Conservation (phyloP, 2,113 vertebrate species). For the Lamprotornis superbus region DNA sequence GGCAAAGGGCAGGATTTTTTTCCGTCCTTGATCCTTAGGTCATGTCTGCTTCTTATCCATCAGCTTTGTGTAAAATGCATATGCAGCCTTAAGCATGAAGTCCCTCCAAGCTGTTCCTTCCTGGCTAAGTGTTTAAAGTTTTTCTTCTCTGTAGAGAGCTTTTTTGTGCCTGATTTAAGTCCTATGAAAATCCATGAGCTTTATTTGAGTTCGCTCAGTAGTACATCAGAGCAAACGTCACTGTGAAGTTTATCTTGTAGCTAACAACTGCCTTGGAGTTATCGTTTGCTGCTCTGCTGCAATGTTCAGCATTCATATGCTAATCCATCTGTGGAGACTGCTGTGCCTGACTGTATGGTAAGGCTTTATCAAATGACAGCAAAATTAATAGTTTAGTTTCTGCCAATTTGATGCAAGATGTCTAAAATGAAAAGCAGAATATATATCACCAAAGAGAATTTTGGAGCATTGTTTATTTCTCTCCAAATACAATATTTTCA, state of each 20-base stretch:
- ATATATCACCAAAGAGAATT: background rate
- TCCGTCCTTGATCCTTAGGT: background rate
- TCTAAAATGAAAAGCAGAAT: background rate
- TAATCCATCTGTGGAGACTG: background rate
- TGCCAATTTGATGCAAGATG: slow-evolving; percentile 4
- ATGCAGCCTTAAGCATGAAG: background rate
- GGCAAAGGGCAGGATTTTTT: background rate
- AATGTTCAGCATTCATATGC: background rate
- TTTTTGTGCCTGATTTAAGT: background rate
- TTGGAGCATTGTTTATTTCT: background rate
- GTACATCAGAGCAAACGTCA: background rate
- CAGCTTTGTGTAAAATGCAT: background rate
- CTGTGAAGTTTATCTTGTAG: background rate
- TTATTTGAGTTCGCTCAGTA: background rate
- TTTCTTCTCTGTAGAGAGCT: background rate
- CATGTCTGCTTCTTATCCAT: background rate
- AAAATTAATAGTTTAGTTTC: slow-evolving; percentile 42
- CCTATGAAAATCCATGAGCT: background rate
- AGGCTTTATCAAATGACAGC: background rate
- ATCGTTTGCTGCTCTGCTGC: background rate
- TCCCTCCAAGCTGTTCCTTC: background rate
- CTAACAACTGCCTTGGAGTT: background rate
- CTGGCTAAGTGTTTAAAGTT: background rate
- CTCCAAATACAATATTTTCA: background rate
- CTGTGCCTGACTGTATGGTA: background rate